Evolutionary conservation across 2,113 vertebrate species (phyloP).

Genomic region (Perca schrenkii): DNA sequence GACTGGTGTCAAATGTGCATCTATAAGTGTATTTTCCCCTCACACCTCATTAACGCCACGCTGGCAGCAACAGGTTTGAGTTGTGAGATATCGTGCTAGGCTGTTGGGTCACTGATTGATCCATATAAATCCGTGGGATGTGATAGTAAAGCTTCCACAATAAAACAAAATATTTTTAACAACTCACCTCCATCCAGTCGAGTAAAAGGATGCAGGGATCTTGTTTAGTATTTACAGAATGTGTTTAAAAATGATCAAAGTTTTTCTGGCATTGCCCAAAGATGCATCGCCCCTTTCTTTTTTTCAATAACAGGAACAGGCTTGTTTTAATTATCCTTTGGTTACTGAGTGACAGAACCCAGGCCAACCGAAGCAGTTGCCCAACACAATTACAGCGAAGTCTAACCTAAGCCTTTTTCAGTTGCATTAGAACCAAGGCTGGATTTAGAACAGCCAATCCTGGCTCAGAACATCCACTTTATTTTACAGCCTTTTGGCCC

Average conservation of each 20-base stretch:
- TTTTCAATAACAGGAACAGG: constrained; percentile 58
- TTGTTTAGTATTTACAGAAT: constrained; percentile 45
- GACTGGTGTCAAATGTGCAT: constrained; percentile 42
- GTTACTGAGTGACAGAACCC: constrained; percentile 60
- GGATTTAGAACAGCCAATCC: constrained; percentile 72
- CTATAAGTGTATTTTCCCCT: constrained; percentile 29
- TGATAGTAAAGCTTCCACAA: constrained; percentile 42
- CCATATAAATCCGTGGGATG: constrained; percentile 36
- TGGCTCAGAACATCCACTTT: constrained; percentile 68
- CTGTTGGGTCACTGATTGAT: constrained; percentile 71
- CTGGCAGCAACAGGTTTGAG: constrained; percentile 44
- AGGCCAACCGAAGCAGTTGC: constrained; percentile 58
- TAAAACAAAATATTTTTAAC: constrained; percentile 42
- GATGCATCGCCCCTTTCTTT: constrained; percentile 10
- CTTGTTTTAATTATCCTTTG: constrained; percentile 68
- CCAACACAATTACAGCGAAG: constrained; percentile 60
- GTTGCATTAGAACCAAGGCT: constrained; percentile 67
- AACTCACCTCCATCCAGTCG: constrained; percentile 15
- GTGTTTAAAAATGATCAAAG: constrained; percentile 21
- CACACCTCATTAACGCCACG: constrained; percentile 37
- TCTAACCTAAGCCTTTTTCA: constrained; percentile 67
- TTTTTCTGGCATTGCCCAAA: constrained; percentile 8
- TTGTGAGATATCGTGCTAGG: constrained; percentile 14
- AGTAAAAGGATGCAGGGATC: constrained; percentile 6
- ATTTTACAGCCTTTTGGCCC: constrained; percentile 55